Evolutionary conservation across 2,113 vertebrate genomes (phyloP).

Genomic region (Myanophis thanlyinensis): DNA sequence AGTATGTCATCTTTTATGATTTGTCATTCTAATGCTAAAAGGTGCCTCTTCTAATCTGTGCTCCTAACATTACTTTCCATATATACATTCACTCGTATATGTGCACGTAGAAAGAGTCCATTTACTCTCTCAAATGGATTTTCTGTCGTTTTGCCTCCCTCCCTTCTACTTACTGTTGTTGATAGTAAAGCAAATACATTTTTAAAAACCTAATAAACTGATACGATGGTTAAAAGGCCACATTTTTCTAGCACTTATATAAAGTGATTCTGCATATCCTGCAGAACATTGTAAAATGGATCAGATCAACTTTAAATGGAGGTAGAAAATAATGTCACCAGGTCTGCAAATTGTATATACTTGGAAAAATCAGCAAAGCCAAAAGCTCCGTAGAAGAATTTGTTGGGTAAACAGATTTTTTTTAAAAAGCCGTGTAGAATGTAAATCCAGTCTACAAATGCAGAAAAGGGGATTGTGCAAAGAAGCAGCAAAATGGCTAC

Average conservation of each 20-base stretch:
- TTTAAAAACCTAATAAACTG: slow-evolving; percentile 57
- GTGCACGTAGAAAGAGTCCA: slow-evolving; percentile 13
- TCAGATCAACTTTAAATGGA: slow-evolving; percentile 46
- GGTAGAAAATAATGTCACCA: slow-evolving; percentile 40
- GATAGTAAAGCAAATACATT: slow-evolving; percentile 45
- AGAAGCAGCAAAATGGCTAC: not conserved
- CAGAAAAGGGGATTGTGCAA: slow-evolving; percentile 32
- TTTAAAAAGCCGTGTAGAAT: not conserved
- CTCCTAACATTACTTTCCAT: slow-evolving; percentile 33
- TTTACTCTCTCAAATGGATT: slow-evolving; percentile 63
- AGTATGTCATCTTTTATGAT: slow-evolving; percentile 47
- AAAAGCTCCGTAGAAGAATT: slow-evolving; percentile 44
- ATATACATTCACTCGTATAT: slow-evolving; percentile 26
- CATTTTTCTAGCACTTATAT: slow-evolving; percentile 49
- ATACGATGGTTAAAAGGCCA: slow-evolving; percentile 50
- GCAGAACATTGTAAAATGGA: slow-evolving; percentile 43
- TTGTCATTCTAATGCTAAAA: slow-evolving; percentile 57
- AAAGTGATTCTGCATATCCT: slow-evolving; percentile 40
- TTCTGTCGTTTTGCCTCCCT: slow-evolving; percentile 57
- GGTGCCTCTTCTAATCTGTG: slow-evolving; percentile 24
- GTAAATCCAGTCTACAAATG: slow-evolving; percentile 34
- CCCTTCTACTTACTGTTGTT: slow-evolving; percentile 33
- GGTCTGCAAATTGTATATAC: slow-evolving; percentile 46
- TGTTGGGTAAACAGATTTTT: not conserved
- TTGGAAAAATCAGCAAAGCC: slow-evolving; percentile 42